These are phyloP conservation scores for Dyspetes luteomarginatus DNA, from an alignment of 2,888 invertebrate genomes.

Conservation along the genomic window DNA sequence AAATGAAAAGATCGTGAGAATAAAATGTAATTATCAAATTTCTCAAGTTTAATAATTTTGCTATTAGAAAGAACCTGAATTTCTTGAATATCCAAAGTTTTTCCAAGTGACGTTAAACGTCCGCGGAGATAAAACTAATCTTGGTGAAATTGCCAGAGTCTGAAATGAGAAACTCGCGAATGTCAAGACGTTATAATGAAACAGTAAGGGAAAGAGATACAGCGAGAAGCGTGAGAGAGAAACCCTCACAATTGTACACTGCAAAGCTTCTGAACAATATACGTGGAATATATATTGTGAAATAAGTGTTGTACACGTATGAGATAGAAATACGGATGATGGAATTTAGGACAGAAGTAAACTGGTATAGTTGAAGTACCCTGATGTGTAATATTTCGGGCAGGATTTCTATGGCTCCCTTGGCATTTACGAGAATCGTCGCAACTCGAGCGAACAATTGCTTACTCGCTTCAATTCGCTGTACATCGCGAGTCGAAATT, in stretches of 20 bases:
- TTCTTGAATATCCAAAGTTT: too few species aligned
- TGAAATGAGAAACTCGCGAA: constrained; percentile 37
- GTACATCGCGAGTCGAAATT: too few species aligned
- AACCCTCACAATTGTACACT: constrained; percentile 2
- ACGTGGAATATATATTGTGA: not conserved
- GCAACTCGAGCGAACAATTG: constrained; percentile 3
- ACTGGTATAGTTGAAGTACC: constrained; percentile 21
- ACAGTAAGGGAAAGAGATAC: constrained; percentile 15
- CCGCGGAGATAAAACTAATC: constrained; percentile 52
- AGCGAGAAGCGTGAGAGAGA: not conserved
- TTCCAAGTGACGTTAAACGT: constrained; percentile 22
- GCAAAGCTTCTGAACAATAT: constrained; percentile 4
- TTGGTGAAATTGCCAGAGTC: constrained; percentile 35
- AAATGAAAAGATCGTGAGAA: too few species aligned
- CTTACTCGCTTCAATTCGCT: too few species aligned
- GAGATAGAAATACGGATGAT: constrained; percentile 16
- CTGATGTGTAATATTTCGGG: constrained; percentile 22
- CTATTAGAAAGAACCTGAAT: too few species aligned
- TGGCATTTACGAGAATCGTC: constrained; percentile 39
- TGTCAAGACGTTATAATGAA: constrained; percentile 19
- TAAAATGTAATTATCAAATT: too few species aligned
- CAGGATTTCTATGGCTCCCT: constrained; percentile 24
- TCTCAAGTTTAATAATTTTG: too few species aligned
- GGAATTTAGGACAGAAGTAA: constrained; percentile 19
- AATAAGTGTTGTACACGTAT: not conserved